A percentile compares a stretch with the other conserved stretches of the same genome.
phyloP scores from a whole-genome alignment of 2,113 vertebrate species.

The Malurus alboscapulatus region DNA sequence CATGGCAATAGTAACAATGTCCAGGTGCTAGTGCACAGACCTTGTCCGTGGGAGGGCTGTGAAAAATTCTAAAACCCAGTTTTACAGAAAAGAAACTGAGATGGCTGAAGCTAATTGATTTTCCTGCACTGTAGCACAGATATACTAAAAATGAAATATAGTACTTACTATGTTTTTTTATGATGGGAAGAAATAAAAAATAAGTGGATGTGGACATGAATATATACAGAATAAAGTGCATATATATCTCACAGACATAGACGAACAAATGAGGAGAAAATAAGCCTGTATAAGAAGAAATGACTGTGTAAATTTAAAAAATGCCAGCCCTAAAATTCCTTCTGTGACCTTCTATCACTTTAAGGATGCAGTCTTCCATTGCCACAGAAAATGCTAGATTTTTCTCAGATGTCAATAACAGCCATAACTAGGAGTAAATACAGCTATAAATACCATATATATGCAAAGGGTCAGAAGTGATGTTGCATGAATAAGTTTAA shows the following conservation, averaged over 20 bases:
- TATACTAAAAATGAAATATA: constrained; percentile 24
- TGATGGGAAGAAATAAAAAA: constrained; percentile 30
- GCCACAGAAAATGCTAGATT: not conserved
- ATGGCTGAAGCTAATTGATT: constrained; percentile 40
- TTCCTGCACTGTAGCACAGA: not conserved
- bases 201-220: not conserved
- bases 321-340: constrained; percentile 1
- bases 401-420: not conserved
- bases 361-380: not conserved
- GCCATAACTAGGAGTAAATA: not conserved
- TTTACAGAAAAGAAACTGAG: not conserved
- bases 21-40: not conserved
- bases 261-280: constrained; percentile 25
- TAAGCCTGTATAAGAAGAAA: constrained; percentile 12
- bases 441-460: not conserved
- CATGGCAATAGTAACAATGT: not conserved
- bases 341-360: not conserved
- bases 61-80: not conserved
- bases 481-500: not conserved
- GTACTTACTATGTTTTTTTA: not conserved
- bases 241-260: not conserved
- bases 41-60: not conserved
- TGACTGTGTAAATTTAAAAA: constrained; percentile 17
- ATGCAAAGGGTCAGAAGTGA: not conserved
- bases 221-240: constrained; percentile 13